These are phyloP conservation scores for Epinephelus awoara DNA, from an alignment of 2,797 vertebrate species.

Conservation along the genomic window DNA sequence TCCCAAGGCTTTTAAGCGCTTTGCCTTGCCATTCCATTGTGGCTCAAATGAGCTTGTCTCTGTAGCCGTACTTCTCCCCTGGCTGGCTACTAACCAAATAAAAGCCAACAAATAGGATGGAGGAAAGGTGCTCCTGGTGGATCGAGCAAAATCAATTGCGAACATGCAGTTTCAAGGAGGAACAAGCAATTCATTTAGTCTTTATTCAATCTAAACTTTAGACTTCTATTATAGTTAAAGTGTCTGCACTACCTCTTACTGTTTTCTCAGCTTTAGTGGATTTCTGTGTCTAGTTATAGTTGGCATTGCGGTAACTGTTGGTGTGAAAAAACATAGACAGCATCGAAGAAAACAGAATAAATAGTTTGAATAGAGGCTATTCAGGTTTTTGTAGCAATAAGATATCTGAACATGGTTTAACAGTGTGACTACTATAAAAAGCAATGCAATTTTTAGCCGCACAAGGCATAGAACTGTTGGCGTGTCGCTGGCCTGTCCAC, in stretches of 20 bases:
- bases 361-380: neutral
- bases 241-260: neutral
- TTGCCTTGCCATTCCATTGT: constrained; percentile 62
- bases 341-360: neutral
- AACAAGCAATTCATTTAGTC: constrained; percentile 55
- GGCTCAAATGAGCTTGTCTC: constrained; percentile 69
- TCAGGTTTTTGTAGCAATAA: neutral
- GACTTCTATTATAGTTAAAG: constrained; percentile 39
- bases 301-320: constrained; percentile 1
- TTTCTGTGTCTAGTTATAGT: constrained; percentile 4
- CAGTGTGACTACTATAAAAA: neutral
- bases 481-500: too few relatives aligned
- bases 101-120: constrained; percentile 51
- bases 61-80: constrained; percentile 41
- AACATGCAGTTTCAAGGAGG: constrained; percentile 51
- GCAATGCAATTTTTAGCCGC: neutral
- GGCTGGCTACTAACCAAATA: constrained; percentile 55
- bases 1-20: constrained; percentile 71
- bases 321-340: neutral
- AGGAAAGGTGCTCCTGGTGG: constrained; percentile 34
- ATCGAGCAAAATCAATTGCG: constrained; percentile 45
- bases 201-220: constrained; percentile 50
- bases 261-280: constrained; percentile 3
- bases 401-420: neutral
- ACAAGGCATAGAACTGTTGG: neutral